A percentile compares a stretch with the other conserved stretches of the same genome.
Conservation (phyloP, 2,113 vertebrate genomes). For the Melanerpes formicivorus region DNA sequence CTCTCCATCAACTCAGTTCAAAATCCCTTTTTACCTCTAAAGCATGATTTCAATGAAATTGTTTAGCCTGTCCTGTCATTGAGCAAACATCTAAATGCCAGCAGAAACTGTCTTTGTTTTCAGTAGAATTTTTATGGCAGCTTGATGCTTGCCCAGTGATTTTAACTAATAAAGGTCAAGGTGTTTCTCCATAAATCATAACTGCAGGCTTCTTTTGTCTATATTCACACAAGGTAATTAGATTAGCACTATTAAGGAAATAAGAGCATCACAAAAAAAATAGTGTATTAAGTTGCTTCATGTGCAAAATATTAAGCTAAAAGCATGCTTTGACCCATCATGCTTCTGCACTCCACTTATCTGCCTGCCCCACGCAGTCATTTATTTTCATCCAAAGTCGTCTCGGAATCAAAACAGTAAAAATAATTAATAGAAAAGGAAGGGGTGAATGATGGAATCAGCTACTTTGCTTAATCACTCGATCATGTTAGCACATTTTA, state of each 20-base stretch:
- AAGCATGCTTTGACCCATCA: conserved; percentile 61
- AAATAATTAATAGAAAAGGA: conserved; percentile 60
- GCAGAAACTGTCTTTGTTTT: conserved; percentile 30
- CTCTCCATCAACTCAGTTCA: not conserved
- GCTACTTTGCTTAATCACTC: conserved; percentile 74
- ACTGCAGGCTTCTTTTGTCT: conserved; percentile 57
- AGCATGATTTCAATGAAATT: conserved; percentile 27
- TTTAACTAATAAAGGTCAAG: conserved; percentile 71
- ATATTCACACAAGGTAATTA: conserved; percentile 53
- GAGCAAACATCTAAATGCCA: conserved; percentile 15
- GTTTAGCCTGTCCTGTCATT: conserved; percentile 11
- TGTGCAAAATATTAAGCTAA: conserved; percentile 70
- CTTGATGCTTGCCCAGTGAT: conserved; percentile 43
- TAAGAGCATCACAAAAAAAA: conserved; percentile 22
- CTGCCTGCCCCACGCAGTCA: conserved; percentile 57
- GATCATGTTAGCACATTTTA: conserved; percentile 61
- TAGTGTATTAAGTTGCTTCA: conserved; percentile 53
- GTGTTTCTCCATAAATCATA: conserved; percentile 71
- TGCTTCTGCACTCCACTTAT: conserved; percentile 55
- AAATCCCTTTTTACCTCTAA: not conserved
- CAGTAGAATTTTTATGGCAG: conserved; percentile 38
- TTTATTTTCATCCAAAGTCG: conserved; percentile 69
- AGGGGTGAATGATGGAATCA: conserved; percentile 51
- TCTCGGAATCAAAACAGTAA: conserved; percentile 64
- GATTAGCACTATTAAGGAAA: conserved; percentile 69